Base-by-base conservation (phyloP, 53 echinoderm and acorn worm genomes). In the Pentamera pediparva region DNA sequence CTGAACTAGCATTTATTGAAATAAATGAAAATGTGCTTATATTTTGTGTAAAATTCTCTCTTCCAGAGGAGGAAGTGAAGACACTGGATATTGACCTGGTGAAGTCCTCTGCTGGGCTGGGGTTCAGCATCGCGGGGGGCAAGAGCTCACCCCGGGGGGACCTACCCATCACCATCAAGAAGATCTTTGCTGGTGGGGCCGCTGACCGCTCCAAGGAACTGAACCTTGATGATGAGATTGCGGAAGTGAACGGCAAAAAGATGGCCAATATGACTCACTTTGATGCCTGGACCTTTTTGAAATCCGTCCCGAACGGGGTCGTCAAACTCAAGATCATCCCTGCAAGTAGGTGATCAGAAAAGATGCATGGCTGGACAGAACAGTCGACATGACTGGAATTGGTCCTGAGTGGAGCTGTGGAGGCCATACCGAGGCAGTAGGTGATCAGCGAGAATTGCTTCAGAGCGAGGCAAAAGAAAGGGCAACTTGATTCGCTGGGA, bases 241-340 rank as follows among this genome's bases (percentile, higher is more conserved):
- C 89, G 9, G 85, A 89, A 63, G 90, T 98, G 40, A 98, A 98
- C 51, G 81, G 84, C 22, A 74, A 79, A 31, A 82, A 63, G 52
- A 70, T 98, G 54, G 81, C 64, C 24, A 52, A 81, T 22, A 47
- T 87, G 49, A 91, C 86, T 11, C 98, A 98, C 59, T 98, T 91
- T 86, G 98, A 98, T 63, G 98, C 98, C n/a, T 98, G 98, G 98
- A 88, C 98, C 13, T 91, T 80, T 50, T 80, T 98, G 22, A 98
- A 98, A 59, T 79, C 85, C 3, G 79, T 98, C n/a, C 91, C 98
- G 1, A 67, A 80, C 31, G 98, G 98, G 15, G 91, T 88, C 35
- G 86, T 98, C 17, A 98, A 85, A 62, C 74, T 98, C 70, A 90
- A 86, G 56, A 91, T 94, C 4, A 87, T 73, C 20, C 87, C 65